Evolutionary conservation across 1,140 invertebrate species (phyloP).

Genomic region (Drosophila bocki): DNA sequence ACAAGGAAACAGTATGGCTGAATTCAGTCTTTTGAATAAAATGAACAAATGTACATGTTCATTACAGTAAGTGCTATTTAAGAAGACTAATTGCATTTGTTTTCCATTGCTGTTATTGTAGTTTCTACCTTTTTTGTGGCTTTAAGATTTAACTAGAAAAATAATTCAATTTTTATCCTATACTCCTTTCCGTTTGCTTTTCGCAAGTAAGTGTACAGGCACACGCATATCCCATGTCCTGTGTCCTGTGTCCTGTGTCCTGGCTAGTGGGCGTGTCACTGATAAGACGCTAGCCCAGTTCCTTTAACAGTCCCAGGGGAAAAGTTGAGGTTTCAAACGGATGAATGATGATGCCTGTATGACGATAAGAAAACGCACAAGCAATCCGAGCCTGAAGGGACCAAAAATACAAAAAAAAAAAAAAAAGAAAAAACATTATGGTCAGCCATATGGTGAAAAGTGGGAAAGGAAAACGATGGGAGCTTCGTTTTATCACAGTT

Average conservation of each 20-base stretch:
- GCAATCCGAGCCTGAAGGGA: conserved; percentile 29
- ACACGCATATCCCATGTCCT: conserved; percentile 4
- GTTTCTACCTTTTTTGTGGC: neutral
- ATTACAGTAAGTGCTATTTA: neutral
- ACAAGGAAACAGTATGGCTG: no score
- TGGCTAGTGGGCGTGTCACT: conserved; percentile 24
- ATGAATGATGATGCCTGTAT: conserved; percentile 35
- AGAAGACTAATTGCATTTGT: no score
- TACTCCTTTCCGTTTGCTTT: conserved; percentile 2
- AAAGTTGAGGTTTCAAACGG: conserved; percentile 18
- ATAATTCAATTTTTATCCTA: neutral
- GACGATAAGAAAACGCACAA: conserved; percentile 18
- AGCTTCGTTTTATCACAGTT: conserved; percentile 10
- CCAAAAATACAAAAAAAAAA: neutral
- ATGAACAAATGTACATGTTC: neutral
- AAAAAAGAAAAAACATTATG: conserved; percentile 4
- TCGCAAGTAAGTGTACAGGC: neutral
- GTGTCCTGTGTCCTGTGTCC: conserved; percentile 4
- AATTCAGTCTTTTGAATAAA: no score
- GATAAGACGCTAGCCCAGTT: conserved; percentile 23
- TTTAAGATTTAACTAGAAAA: neutral
- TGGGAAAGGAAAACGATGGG: conserved; percentile 1
- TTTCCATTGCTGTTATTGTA: neutral
- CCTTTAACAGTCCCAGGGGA: conserved; percentile 6
- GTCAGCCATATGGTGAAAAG: conserved; percentile 26